Conservation (phyloP, 1,140 invertebrate genomes). For the Pseudomyrmex sp. region DNA sequence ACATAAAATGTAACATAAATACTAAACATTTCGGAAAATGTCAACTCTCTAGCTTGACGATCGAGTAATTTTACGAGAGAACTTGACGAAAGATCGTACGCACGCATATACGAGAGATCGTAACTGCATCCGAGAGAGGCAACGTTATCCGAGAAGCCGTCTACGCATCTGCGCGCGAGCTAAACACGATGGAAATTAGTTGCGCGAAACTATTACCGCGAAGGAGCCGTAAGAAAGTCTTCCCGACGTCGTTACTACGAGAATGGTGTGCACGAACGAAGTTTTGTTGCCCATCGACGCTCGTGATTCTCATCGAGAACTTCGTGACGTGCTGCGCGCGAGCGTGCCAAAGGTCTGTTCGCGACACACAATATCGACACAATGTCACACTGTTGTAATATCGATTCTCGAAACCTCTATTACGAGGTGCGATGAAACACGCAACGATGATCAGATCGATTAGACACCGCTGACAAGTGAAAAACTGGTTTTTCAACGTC, state of each 20-base stretch:
- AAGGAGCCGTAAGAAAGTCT: constrained; percentile 58
- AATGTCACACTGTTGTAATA: constrained; percentile 15
- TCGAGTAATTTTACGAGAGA: constrained; percentile 9
- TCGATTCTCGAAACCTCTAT: constrained; percentile 29
- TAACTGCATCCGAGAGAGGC: neutral
- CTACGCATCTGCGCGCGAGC: constrained; percentile 26
- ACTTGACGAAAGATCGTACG: constrained; percentile 20
- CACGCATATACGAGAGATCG: constrained; percentile 23
- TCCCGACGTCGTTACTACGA: neutral
- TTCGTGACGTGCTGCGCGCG: constrained; percentile 1
- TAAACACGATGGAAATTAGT: constrained; percentile 63
- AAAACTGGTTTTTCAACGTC: neutral
- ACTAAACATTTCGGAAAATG: neutral
- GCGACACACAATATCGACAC: neutral
- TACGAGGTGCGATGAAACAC: constrained; percentile 11
- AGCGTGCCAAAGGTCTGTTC: constrained; percentile 7
- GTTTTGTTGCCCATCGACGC: constrained; percentile 53
- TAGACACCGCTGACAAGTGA: neutral
- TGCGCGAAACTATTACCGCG: constrained; percentile 64
- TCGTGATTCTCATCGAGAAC: constrained; percentile 27
- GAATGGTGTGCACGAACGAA: constrained; percentile 15
- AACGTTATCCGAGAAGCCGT: neutral
- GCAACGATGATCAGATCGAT: constrained; percentile 17
- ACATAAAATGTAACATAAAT: neutral
- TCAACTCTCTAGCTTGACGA: neutral